A percentile compares a stretch with the other conserved stretches of the same genome.
Evolutionary conservation across 2,113 vertebrate genomes (phyloP).

Genomic region (Sylvilagus bachmani): DNA sequence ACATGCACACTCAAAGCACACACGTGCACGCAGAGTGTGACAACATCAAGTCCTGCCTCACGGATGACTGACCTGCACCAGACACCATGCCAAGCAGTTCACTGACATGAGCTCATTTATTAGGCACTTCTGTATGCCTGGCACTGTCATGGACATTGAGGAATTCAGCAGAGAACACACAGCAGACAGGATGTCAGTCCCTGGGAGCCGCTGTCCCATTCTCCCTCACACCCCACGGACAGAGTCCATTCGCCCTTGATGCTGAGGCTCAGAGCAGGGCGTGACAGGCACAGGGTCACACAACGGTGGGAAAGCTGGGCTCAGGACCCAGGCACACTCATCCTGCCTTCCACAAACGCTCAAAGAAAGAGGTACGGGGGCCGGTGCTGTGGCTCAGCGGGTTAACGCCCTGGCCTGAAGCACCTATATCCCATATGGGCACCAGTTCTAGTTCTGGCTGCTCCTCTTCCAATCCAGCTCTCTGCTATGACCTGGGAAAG

Average conservation of each 20-base stretch:
- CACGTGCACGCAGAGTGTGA: too few species aligned
- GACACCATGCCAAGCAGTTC: background rate
- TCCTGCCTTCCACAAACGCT: background rate
- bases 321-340: background rate
- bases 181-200: background rate
- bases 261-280: background rate
- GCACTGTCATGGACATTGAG: background rate
- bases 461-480: too few species aligned
- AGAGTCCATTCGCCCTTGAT: background rate
- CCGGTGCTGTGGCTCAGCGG: background rate
- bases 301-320: background rate
- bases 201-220: background rate
- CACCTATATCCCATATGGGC: too few species aligned
- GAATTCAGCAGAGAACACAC: background rate
- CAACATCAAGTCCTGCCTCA: background rate
- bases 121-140: background rate
- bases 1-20: background rate
- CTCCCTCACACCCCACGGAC: background rate
- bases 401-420: too few species aligned
- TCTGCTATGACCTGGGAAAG: too few species aligned
- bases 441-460: too few species aligned
- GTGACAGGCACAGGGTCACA: background rate
- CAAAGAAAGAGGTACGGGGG: background rate
- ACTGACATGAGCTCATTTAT: background rate
- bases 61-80: background rate